Evolutionary conservation across 2,888 invertebrate species (phyloP), one percentile per base, ranked within the genome.

Genomic region (Brenthis daphne): DNA sequence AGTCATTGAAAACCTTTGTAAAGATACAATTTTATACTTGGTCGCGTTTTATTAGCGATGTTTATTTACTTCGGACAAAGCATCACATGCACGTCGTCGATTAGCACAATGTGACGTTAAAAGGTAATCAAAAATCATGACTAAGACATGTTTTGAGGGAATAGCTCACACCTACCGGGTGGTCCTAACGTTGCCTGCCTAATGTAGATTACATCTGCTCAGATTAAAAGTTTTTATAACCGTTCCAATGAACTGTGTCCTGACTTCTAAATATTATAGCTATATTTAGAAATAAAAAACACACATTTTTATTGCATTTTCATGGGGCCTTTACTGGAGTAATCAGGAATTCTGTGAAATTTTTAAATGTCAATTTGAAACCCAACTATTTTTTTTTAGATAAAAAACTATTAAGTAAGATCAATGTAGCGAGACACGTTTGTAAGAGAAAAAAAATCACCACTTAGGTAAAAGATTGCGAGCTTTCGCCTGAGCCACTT

Each of bases 141-240:
- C 71, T 64, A 67, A 60, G 68, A 73, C 73, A 75, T 73, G 77
- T 78, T 80, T 78, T 74, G 70, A 76, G 74, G 75, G 81, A 72
- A 69, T 72, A 71, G 72, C 71, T 65, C 65, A 65, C 37, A 67
- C 67, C 55, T 64, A 47, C 68, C 64, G 73, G 71, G 71, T 73
- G 73, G 73, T 71, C 71, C 58, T 57, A 20, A 72, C 77, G 87
- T 87, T 87, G 87, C 78, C 60, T 64, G 66, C 53, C 56, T 24
- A 37, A 65, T 29, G 24, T 55, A 54, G 71, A 73, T 72, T 69
- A 29, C 66, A 71, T 73, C 67, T 65, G 61, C 73, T 80, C 80
- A 80, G 80, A 83, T 87, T 79, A 79, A 75, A 1, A 74, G 55
- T 85, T 86, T 86, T 83, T 81, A 77, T 82, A 68, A 72, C 72